Evolutionary conservation across 2,113 vertebrate species (phyloP).

Genomic region (Macaca fascicularis): T2T-MFA8v1.1 NC_088381.1:124947001-124947500

Average conservation of each 20-base stretch:
- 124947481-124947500: not conserved
- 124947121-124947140: not conserved
- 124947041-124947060: not conserved
- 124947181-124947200: not conserved
- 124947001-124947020: not conserved
- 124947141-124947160: not conserved
- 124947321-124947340: not conserved
- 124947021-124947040: not conserved
- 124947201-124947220: fast-evolving
- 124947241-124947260: not conserved
- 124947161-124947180: not conserved
- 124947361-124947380: not conserved
- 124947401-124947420: not conserved
- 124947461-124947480: not conserved
- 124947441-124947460: not conserved
- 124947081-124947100: not conserved
- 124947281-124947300: too few species aligned
- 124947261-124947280: not conserved
- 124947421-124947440: not conserved
- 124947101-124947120: not conserved
- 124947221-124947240: not conserved
- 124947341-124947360: not conserved
- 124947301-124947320: not conserved
- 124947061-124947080: not conserved
- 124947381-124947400: not conserved